Evolutionary conservation across 2,797 vertebrate species (phyloP).

Genomic region (Lophotriccus pileatus): DNA sequence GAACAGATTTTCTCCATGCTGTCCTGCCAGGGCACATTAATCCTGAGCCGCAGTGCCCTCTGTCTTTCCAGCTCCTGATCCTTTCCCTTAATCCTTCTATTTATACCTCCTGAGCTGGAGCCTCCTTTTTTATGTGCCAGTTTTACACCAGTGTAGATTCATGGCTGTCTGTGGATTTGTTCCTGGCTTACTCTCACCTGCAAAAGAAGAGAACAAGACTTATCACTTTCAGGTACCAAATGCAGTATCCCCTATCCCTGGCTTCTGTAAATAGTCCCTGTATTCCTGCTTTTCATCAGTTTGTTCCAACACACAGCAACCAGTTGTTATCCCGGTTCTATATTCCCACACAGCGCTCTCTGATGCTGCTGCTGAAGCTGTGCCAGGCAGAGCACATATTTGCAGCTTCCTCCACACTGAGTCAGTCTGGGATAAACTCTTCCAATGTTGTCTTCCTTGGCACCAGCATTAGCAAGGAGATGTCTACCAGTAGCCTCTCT

Average conservation of each 20-base stretch:
- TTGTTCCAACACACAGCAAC: neutral
- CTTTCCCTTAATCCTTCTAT: neutral
- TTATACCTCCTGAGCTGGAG: neutral
- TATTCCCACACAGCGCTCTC: neutral
- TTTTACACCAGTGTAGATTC: neutral
- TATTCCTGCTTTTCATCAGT: neutral
- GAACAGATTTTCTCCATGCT: constrained; percentile 22
- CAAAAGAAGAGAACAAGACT: neutral
- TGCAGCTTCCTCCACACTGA: neutral
- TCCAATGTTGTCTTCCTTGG: neutral
- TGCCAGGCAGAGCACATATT: neutral
- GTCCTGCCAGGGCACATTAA: constrained; percentile 22
- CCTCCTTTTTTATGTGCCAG: neutral
- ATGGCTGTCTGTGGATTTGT: neutral
- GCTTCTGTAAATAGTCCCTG: neutral
- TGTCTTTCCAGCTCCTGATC: neutral
- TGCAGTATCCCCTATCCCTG: neutral
- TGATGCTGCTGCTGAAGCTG: neutral
- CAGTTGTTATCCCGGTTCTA: neutral
- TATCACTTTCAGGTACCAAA: neutral
- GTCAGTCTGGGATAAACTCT: neutral
- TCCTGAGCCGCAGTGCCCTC: neutral
- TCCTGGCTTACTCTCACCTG: neutral
- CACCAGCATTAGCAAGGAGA: neutral
- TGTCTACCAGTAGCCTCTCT: neutral